phyloP scores from a whole-genome alignment of 1,140 invertebrate genomes.

The Lordiphosa mommai region DNA sequence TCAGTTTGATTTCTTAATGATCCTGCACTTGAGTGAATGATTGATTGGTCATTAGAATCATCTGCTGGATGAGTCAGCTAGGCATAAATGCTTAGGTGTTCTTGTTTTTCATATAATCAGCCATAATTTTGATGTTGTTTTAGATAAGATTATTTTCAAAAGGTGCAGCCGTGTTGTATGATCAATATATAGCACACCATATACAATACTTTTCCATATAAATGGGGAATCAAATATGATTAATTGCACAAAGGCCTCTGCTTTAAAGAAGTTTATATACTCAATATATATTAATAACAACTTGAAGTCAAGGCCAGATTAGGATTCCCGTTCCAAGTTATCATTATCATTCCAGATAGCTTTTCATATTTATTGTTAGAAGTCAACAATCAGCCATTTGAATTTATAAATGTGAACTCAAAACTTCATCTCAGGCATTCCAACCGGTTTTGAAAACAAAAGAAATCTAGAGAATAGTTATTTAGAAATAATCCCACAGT shows the following conservation, averaged over 20 bases:
- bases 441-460: conserved; percentile 3
- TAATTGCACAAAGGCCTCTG: conserved; percentile 1
- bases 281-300: too few species aligned
- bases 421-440: background rate
- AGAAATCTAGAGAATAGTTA: background rate
- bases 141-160: conserved; percentile 26
- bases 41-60: conserved; percentile 52
- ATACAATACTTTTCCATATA: conserved; percentile 30
- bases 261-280: too few species aligned
- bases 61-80: conserved; percentile 17
- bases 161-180: background rate
- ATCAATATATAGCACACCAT: background rate
- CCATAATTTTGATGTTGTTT: conserved; percentile 13
- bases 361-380: background rate
- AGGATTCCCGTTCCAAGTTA: background rate
- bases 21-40: conserved; percentile 40
- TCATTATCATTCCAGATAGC: background rate
- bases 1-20: conserved; percentile 36
- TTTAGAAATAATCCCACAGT: too few species aligned
- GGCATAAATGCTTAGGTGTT: too few species aligned
- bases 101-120: conserved; percentile 48
- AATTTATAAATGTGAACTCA: background rate
- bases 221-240: conserved; percentile 22
- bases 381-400: too few species aligned
- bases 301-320: too few species aligned